These are phyloP conservation scores for Anastrepha obliqua DNA, from an alignment of 1,140 invertebrate genomes.

Conservation along the genomic window DNA sequence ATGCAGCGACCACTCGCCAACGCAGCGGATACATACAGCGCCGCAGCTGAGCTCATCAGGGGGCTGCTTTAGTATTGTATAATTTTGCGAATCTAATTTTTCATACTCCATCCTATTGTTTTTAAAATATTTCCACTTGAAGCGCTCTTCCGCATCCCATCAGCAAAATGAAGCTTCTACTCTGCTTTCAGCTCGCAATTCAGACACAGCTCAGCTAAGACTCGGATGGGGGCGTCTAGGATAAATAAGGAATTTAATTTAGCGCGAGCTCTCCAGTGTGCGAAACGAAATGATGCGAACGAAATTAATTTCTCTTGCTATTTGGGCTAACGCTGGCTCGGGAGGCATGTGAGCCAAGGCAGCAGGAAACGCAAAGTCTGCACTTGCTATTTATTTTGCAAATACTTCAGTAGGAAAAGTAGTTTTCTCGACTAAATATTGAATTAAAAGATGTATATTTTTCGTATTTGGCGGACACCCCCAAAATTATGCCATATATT, in stretches of 20 bases:
- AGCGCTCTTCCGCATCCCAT: background rate
- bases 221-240: background rate
- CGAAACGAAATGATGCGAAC: slow-evolving; percentile 26
- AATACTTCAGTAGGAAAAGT: slow-evolving; percentile 20
- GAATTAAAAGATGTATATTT: background rate
- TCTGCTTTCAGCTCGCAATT: background rate
- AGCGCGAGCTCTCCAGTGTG: slow-evolving; percentile 14
- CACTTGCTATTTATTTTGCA: background rate
- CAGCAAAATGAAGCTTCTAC: background rate
- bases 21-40: background rate
- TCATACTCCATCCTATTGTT: background rate
- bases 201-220: background rate
- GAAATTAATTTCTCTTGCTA: slow-evolving; percentile 27
- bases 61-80: background rate
- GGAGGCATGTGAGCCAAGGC: background rate
- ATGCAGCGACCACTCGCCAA: background rate
- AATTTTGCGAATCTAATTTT: background rate
- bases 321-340: background rate
- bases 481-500: slow-evolving; percentile 21
- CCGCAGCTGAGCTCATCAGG: background rate
- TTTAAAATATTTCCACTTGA: background rate
- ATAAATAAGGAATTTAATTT: slow-evolving; percentile 48
- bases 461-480: background rate
- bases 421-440: background rate
- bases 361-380: background rate